Evolutionary conservation across 2,797 vertebrate genomes (phyloP), one percentile per base, ranked within the genome.

Genomic region (Enteromius radiatus): DNA sequence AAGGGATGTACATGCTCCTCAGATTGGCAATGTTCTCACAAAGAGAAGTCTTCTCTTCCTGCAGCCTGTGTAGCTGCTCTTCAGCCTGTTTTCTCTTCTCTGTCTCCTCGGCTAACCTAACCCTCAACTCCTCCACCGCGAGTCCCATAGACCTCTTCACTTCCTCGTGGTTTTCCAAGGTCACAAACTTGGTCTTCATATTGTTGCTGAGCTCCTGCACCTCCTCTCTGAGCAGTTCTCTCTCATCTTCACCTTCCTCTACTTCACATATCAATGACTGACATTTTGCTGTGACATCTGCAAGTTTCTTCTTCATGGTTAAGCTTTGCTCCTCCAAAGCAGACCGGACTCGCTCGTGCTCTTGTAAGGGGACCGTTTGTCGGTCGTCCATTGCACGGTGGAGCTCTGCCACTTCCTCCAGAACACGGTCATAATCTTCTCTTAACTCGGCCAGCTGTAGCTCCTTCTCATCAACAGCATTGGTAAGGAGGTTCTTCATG

Each of bases 401-500:
- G 1, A 98, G 89, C 3, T 95, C 95, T 0, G 93, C 88, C 0
- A 95, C 85, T 84, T 99, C 96, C 86, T 96, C 94, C 81, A 95
- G 91, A 4, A 94, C 92, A 0, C 94, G 91, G 19, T 94, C 93
- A 1, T 95, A 95, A 82, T 97, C 95, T 54, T 95, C 94, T 59
- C 96, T 94, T 86, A 94, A 82, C 89, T 97, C 96, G 0, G 90
- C 92, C 0, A 98, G 41, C 86, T 93, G 96, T 28, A 93, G 92
- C 3, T 96, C 96, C 79, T 97, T 99, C 91, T 98, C 97, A 0
- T 92, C 96, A 2, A 96, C 93, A 0, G 97, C 96, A 0, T 91
- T 93, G 3, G 94, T 94, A 61, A 99, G 89, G 11, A 93, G 92
- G 84, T 95, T 96, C 92, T 95, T 98, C 97, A 99, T 96, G 90